Base-by-base conservation (phyloP, 64 coral and sea anemone species). In the Orbicella faveolata region DNA sequence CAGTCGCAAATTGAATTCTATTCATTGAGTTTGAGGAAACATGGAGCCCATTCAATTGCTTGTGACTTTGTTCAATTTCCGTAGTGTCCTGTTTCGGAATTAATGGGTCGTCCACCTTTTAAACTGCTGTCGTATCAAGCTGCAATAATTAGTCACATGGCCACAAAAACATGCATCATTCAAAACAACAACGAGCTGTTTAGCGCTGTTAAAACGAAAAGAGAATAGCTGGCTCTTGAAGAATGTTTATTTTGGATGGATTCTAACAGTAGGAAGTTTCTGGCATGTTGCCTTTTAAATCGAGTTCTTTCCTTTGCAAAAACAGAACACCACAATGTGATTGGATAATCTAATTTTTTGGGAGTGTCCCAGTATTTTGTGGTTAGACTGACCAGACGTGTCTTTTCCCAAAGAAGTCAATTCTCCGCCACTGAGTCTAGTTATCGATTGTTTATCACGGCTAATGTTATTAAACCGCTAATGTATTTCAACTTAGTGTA, bases 1-100 rank as follows among this genome's bases (percentile, higher is more conserved):
- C 52, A 53, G 44, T 66, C 63, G 15, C 62, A 83, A 37, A 67
- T 41, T 23, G 63, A 83, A 66, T 21, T 37, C 34, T 82, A 25
- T 66, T 17, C 34, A 36, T 67, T 66, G 34, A 41, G 17, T 36
- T 37, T 21, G 2, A 79, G 52, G 77, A 79, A 44, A 59, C 61
- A 64, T 14, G 26, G 80, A 41, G 63, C 61, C 34, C 9, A 23
- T 16, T 34, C 63, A 37, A 64, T 76, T 6, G 39, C 18, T 10
- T 8, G 5, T 77, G 18, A 36, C 33, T 51, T 23, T 37, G 41
- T 17, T 35, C 33, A 65, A 41, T 67, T 83, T 66, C 80, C 80
- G 80, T 66, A 41, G 35, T 83, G 33, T 41, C 36, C n/a, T 67
- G 61, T 83, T 83, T 83, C 80, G 6, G n/a, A 70, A 70, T 70